A percentile compares a stretch with the other conserved stretches of the same genome.
These are phyloP conservation scores for Diuraphis noxia DNA, from an alignment of 1,140 invertebrate species.

Conservation along the genomic window DNA sequence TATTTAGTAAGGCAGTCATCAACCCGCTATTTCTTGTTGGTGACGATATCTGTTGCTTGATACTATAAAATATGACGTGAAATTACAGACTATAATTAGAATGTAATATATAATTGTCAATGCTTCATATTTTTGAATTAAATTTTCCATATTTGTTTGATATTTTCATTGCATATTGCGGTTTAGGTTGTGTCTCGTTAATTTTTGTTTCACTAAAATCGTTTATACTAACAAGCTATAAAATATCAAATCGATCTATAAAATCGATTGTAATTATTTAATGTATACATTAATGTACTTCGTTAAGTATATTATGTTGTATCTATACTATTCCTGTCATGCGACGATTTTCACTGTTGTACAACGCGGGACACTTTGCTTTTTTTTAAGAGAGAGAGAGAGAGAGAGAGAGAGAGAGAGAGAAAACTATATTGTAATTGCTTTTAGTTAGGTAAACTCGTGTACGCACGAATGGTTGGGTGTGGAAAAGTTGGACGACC, in stretches of 20 bases:
- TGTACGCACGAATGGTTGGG: not conserved
- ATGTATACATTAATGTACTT: not conserved
- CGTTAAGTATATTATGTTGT: not conserved
- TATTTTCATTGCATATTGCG: not conserved
- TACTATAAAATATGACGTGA: not conserved
- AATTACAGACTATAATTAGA: not conserved
- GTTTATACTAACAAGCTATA: no score
- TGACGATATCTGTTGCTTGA: not conserved
- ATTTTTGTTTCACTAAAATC: not conserved
- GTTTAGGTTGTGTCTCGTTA: no score
- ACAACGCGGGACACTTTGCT: no score
- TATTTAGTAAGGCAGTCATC: not conserved
- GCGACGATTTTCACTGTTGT: not conserved
- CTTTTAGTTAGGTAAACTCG: not conserved
- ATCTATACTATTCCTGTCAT: not conserved
- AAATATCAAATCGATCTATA: not conserved
- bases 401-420: not conserved
- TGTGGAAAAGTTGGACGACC: not conserved
- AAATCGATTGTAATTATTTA: not conserved
- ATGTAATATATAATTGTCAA: not conserved
- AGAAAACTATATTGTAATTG: not conserved
- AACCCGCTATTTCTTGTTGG: not conserved
- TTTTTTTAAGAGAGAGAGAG: not conserved
- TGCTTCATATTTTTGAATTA: not conserved
- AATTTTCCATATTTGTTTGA: not conserved